A percentile compares a stretch with the other conserved stretches of the same genome.
Conservation (phyloP, 1,140 invertebrate species). For the Bombus fervidus region DNA sequence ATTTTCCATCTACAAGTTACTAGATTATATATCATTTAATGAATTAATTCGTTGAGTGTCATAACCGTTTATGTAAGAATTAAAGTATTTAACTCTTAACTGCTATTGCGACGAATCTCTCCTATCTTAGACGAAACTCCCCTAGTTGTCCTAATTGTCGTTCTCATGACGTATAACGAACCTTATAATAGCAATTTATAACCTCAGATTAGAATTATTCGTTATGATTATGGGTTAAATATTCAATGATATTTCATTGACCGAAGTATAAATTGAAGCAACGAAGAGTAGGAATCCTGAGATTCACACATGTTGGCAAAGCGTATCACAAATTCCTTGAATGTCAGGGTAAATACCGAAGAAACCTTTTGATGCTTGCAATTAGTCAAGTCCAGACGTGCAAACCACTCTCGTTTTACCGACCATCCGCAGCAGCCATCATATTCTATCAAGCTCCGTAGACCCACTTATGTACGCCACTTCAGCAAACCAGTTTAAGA, state of each 20-base stretch:
- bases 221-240: no score
- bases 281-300: not conserved
- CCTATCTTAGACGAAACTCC: no score
- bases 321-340: not conserved
- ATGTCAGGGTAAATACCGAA: not conserved
- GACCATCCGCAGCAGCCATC: not conserved
- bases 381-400: no score
- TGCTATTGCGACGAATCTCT: not conserved
- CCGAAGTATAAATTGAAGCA: no score
- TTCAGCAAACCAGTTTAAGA: not conserved
- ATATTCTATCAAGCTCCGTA: not conserved
- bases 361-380: not conserved
- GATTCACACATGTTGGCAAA: not conserved
- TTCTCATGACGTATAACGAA: not conserved
- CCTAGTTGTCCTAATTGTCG: not conserved
- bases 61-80: not conserved
- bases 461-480: not conserved
- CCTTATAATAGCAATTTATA: no score
- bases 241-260: no score
- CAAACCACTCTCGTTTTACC: no score
- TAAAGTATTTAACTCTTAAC: not conserved
- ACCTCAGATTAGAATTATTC: no score
- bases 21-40: no score
- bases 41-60: not conserved
- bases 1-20: no score